Evolutionary conservation across 2,797 vertebrate species (phyloP).

Genomic region (Pampus argenteus): DNA sequence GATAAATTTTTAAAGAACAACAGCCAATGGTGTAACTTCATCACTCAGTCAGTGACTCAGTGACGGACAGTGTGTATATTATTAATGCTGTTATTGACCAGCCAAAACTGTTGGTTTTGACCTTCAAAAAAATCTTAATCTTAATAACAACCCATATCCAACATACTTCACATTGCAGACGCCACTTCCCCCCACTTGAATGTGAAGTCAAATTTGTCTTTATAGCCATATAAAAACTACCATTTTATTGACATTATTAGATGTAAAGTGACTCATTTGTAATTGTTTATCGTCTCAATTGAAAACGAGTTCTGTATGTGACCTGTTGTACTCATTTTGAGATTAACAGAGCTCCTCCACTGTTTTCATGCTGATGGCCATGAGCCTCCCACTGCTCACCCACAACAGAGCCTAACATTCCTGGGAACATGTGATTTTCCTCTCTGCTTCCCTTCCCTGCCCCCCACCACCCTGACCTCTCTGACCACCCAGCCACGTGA

Average conservation of each 20-base stretch:
- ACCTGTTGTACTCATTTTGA: constrained; percentile 16
- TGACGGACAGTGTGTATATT: too few relatives aligned
- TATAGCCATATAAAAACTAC: background rate
- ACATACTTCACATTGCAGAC: background rate
- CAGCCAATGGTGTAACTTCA: too few relatives aligned
- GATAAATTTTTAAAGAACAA: too few relatives aligned
- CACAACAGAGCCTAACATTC: constrained; percentile 73
- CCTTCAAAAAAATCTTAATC: background rate
- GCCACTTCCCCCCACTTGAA: background rate
- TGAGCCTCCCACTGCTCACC: constrained; percentile 55
- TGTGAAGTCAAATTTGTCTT: background rate
- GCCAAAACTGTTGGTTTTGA: background rate
- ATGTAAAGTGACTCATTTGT: background rate
- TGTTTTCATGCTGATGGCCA: constrained; percentile 55
- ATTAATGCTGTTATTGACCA: too few relatives aligned
- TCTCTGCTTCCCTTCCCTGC: constrained; percentile 36
- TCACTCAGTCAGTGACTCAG: too few relatives aligned
- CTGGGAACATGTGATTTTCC: constrained; percentile 74
- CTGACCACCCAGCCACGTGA: constrained; percentile 57
- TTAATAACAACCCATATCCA: background rate
- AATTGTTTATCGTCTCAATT: background rate
- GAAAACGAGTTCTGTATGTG: background rate
- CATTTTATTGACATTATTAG: background rate
- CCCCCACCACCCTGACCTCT: constrained; percentile 14
- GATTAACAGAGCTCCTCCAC: constrained; percentile 34